phyloP scores from a whole-genome alignment of 2,888 invertebrate genomes.

The Iselma pallidipennis region DNA sequence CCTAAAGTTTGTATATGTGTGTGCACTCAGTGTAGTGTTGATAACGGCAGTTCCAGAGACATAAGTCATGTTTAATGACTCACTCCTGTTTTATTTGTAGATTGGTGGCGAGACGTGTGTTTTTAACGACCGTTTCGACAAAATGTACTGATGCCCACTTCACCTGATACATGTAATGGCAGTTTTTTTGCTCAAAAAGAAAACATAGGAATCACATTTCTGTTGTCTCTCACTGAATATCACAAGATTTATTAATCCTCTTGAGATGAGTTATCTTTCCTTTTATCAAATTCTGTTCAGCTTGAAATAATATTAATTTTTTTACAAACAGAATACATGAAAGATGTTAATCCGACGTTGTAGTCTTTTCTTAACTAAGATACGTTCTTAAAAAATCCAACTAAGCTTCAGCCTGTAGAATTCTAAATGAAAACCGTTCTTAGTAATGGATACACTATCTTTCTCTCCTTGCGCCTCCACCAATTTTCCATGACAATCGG shows the following conservation, averaged over 20 bases:
- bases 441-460: background rate
- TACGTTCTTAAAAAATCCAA: too few species aligned
- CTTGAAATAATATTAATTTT: too few species aligned
- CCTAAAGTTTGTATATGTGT: conserved; percentile 12
- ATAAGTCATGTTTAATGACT: conserved; percentile 44
- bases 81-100: conserved; percentile 32
- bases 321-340: too few species aligned
- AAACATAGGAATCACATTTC: background rate
- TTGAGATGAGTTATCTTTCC: too few species aligned
- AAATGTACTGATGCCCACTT: conserved; percentile 6
- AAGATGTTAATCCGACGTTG: too few species aligned
- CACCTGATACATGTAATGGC: background rate
- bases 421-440: too few species aligned
- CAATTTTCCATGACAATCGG: conserved; percentile 13
- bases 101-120: conserved; percentile 30
- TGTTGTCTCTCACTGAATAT: too few species aligned
- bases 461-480: conserved; percentile 17
- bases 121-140: conserved; percentile 31
- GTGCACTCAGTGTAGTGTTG: conserved; percentile 41
- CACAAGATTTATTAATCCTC: too few species aligned
- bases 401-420: too few species aligned
- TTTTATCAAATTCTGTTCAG: too few species aligned
- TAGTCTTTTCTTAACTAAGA: too few species aligned
- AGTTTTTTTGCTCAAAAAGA: background rate
- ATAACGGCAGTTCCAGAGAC: conserved; percentile 35